Evolutionary conservation across 2,797 vertebrate genomes (phyloP).

Genomic region (Melanotaenia pygmaea): DNA sequence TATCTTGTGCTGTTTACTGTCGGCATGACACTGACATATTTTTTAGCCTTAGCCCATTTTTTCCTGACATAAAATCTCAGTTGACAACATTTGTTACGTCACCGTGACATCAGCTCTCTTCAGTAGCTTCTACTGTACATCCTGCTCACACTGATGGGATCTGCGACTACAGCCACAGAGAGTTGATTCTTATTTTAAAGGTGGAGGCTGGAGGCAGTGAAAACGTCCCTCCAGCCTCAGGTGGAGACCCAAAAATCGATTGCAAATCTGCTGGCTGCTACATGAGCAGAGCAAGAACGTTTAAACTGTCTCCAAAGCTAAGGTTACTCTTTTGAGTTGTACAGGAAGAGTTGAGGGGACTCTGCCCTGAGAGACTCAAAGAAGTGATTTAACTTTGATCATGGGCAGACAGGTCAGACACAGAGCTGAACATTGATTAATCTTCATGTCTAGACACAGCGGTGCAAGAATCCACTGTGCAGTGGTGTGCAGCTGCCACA

Average conservation of each 20-base stretch:
- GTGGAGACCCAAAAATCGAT: constrained; percentile 42
- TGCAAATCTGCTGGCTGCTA: constrained; percentile 12
- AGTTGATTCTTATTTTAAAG: constrained; percentile 31
- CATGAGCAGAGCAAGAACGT: constrained; percentile 22
- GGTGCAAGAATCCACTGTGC: constrained; percentile 9
- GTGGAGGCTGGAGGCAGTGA: constrained; percentile 19
- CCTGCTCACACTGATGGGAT: constrained; percentile 21
- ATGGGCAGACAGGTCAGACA: constrained; percentile 16
- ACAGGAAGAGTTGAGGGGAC: constrained; percentile 1
- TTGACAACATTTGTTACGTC: constrained; percentile 21
- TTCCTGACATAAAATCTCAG: constrained; percentile 13
- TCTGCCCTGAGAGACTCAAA: constrained; percentile 7
- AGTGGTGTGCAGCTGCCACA: not conserved
- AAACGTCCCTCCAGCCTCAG: constrained; percentile 34
- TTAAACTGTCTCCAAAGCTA: constrained; percentile 27
- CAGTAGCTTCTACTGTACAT: constrained; percentile 4
- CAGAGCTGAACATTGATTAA: constrained; percentile 25
- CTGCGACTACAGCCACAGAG: constrained; percentile 10
- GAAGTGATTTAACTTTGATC: constrained; percentile 11
- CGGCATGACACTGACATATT: constrained; percentile 1
- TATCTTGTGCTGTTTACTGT: constrained; percentile 17
- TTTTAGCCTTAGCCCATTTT: constrained; percentile 13
- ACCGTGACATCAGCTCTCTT: constrained; percentile 11
- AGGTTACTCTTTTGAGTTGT: constrained; percentile 29
- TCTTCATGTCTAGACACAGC: constrained; percentile 25